phyloP scores from a whole-genome alignment of 2,888 invertebrate genomes.

The Caradrina clavipalpis region DNA sequence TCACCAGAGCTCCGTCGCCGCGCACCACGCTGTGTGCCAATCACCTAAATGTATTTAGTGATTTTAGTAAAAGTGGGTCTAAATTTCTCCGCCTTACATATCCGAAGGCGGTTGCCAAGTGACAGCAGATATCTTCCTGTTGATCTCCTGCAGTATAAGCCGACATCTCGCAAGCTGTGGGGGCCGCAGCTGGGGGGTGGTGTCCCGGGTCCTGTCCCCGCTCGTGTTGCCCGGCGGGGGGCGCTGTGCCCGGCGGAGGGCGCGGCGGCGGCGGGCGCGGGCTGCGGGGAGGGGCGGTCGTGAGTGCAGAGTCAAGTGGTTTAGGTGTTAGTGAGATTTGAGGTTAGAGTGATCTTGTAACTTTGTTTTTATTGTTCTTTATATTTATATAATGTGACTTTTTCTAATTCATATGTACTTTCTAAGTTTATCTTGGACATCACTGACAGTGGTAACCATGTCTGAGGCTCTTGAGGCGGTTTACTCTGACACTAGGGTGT shows the following conservation, averaged over 20 bases:
- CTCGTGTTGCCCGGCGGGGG: constrained; percentile 71
- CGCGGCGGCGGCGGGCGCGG: constrained; percentile 80
- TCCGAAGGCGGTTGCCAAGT: constrained; percentile 92
- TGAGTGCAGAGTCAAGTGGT: not conserved
- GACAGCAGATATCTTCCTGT: constrained; percentile 94
- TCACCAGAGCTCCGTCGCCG: too few relatives aligned
- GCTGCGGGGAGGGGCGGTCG: constrained; percentile 60
- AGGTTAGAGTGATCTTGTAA: constrained; percentile 23
- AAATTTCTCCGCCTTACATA: not conserved
- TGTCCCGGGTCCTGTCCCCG: constrained; percentile 72
- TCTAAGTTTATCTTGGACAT: too few relatives aligned
- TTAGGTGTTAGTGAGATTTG: not conserved
- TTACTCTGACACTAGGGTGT: too few relatives aligned
- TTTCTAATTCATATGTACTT: too few relatives aligned
- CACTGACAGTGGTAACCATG: too few relatives aligned
- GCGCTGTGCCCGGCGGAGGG: constrained; percentile 78
- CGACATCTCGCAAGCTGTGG: constrained; percentile 94
- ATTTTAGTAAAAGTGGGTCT: too few relatives aligned
- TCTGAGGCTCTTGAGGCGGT: too few relatives aligned
- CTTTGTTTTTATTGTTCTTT: too few relatives aligned
- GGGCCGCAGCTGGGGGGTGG: constrained; percentile 88
- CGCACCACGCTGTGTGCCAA: too few relatives aligned
- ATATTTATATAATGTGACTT: too few relatives aligned
- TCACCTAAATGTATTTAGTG: too few relatives aligned
- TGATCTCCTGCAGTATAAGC: constrained; percentile 94